Evolutionary conservation across 2,113 vertebrate species (phyloP), one percentile per base, ranked within the genome.

Genomic region (Podiceps cristatus): DNA sequence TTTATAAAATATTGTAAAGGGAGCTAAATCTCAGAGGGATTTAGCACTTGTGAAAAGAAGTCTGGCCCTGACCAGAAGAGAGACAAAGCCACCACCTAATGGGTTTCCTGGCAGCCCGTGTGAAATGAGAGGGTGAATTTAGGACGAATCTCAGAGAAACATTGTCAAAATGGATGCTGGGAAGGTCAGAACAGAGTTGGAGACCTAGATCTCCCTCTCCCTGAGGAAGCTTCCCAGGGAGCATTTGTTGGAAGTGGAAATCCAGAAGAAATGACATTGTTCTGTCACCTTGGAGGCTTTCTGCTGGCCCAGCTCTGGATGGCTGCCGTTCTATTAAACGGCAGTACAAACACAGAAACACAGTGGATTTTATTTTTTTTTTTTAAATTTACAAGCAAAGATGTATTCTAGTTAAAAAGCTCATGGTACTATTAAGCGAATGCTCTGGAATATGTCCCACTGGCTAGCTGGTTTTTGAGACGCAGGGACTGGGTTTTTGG

Each of bases 401-500:
- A 44, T 50, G 47, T 23, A 58, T 53, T 75, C 18, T 59, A 58
- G 45, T 55, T 49, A 25, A 71, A 74, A 58, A 64, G 50, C 20
- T 47, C 18, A 15, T 11, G n/a, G 58, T 42, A 27, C 33, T 74
- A 4, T 68, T 56, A 88, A 74, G 28, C 1, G 1, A 85, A 37
- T 22, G 31, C 44, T 69, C 45, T 64, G 60, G 37, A 79, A 42
- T 25, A 29, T 2, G 2, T 67, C 25, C 66, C 10, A 3, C 28
- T 37, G 66, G 10, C 11, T 72, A 35, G 40, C 2, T 44, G 37
- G 19, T 40, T 17, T 50, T 5, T 22, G 52, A 62, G 52, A 31
- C 0, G 1, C 55, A 24, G 33, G 37, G 42, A n/a, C 0, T 20
- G 11, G 7, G 6, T 2, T 29, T 74, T 75, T 40, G 52, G 55